These are phyloP conservation scores for Onychorhynchus coronatus DNA, from an alignment of 2,113 vertebrate genomes.

Conservation along the genomic window DNA sequence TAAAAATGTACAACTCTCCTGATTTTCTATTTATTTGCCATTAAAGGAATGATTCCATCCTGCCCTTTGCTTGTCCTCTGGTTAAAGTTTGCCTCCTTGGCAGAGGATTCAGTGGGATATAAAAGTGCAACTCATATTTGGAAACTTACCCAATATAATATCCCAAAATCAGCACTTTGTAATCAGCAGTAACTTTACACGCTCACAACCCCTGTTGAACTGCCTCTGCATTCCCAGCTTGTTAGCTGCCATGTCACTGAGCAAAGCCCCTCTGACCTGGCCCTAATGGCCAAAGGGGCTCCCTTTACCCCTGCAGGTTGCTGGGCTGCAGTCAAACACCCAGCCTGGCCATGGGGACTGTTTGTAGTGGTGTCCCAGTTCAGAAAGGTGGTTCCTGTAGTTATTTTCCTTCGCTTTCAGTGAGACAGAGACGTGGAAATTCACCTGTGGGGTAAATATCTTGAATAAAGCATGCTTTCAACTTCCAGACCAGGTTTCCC, in stretches of 20 bases:
- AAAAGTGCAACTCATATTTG: neutral
- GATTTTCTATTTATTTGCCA: neutral
- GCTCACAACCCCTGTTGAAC: neutral
- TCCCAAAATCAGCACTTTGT: accelerated
- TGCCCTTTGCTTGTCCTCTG: neutral
- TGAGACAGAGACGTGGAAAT: neutral
- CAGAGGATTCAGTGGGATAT: neutral
- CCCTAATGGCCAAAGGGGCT: accelerated
- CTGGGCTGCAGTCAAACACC: neutral
- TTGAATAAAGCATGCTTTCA: neutral
- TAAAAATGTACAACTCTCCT: neutral
- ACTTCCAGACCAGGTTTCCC: neutral
- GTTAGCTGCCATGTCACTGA: accelerated
- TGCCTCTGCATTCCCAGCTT: accelerated
- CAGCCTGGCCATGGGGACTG: accelerated
- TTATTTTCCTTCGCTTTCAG: neutral
- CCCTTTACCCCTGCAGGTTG: accelerated
- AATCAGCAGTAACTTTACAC: neutral
- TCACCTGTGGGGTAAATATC: neutral
- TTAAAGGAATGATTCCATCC: neutral
- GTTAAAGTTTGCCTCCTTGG: neutral
- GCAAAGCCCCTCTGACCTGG: neutral
- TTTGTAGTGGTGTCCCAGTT: accelerated
- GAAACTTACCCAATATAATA: neutral
- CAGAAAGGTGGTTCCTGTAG: neutral